Evolutionary conservation across 2,797 vertebrate genomes (phyloP).

Genomic region (Aphelocoma californica): DNA sequence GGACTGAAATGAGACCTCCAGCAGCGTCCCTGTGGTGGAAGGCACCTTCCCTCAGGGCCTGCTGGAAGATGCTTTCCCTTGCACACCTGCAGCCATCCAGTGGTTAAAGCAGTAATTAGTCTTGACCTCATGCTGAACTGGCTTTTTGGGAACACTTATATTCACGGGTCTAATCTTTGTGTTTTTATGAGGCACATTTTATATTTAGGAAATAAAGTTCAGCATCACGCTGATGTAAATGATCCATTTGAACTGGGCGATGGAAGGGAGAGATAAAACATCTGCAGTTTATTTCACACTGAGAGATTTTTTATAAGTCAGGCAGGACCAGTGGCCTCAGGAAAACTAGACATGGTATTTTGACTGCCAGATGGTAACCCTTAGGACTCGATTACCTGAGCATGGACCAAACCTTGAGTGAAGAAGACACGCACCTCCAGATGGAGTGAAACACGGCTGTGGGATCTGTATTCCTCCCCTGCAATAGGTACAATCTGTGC

Average conservation of each 20-base stretch:
- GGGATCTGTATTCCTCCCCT: background rate
- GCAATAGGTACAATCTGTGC: background rate
- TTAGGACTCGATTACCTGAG: background rate
- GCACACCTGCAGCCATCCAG: background rate
- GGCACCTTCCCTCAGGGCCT: background rate
- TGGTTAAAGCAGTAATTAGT: background rate
- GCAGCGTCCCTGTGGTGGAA: accelerated
- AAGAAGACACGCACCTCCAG: accelerated
- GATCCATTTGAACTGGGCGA: background rate
- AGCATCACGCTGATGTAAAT: accelerated
- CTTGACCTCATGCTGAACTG: background rate
- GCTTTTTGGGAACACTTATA: background rate
- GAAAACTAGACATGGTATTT: accelerated
- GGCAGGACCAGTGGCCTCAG: background rate
- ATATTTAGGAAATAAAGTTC: background rate
- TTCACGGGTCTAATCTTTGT: background rate
- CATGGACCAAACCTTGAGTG: background rate
- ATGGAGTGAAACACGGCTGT: accelerated
- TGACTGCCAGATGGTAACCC: background rate
- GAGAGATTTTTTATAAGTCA: background rate
- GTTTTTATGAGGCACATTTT: accelerated
- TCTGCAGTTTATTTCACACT: background rate
- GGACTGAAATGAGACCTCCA: background rate
- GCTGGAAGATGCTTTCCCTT: background rate
- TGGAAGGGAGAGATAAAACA: background rate